These are phyloP conservation scores for Montipora efflorescens DNA, from an alignment of 64 coral and sea anemone genomes.

Conservation along the genomic window DNA sequence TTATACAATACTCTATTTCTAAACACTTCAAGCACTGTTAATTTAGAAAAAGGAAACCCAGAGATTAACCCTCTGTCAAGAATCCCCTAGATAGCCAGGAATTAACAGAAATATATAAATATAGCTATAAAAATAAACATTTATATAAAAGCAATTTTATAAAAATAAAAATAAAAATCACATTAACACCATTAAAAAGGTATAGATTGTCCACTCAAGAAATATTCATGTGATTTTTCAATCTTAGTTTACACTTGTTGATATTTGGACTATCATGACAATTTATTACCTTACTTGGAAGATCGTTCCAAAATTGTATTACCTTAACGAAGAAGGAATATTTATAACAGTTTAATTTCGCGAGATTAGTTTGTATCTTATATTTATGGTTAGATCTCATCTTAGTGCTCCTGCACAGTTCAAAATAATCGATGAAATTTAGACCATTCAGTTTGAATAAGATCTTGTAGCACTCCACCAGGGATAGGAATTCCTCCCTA, in stretches of 20 bases:
- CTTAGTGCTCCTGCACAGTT: background rate
- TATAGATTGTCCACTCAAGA: background rate
- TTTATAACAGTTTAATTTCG: conserved; percentile 7
- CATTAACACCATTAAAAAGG: background rate
- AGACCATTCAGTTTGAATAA: too few species aligned
- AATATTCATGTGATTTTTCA: background rate
- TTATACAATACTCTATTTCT: too few species aligned
- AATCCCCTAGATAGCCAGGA: background rate
- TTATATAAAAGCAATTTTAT: background rate
- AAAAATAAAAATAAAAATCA: background rate
- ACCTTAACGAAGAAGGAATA: conserved; percentile 1
- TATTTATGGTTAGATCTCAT: background rate
- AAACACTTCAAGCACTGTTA: too few species aligned
- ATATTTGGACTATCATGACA: background rate
- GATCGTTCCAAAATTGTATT: background rate
- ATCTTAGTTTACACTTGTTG: background rate
- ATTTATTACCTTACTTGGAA: background rate
- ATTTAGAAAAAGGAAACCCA: background rate
- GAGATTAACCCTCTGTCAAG: background rate
- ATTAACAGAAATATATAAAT: background rate
- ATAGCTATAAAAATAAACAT: background rate
- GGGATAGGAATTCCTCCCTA: too few species aligned
- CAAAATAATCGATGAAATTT: too few species aligned
- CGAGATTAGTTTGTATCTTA: background rate
- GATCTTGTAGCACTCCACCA: too few species aligned